These are phyloP conservation scores for Halcyon malimbica DNA, from an alignment of 2,113 vertebrate species.

Conservation along the genomic window DNA sequence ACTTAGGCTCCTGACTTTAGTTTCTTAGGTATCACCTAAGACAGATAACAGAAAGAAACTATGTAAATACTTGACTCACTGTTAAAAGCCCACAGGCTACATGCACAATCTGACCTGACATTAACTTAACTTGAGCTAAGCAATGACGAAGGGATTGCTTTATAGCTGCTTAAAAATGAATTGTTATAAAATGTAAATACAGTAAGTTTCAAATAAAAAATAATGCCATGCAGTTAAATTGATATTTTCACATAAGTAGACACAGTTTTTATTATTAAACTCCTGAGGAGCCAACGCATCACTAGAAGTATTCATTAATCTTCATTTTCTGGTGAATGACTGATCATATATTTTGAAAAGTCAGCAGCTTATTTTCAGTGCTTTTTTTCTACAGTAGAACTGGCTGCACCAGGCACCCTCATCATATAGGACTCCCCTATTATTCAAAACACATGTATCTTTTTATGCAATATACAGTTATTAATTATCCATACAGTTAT, in stretches of 20 bases:
- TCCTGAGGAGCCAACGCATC: background rate
- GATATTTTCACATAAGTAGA: background rate
- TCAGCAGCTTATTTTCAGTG: background rate
- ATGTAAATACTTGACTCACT: fast-evolving
- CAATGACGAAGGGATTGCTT: background rate
- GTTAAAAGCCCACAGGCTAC: background rate
- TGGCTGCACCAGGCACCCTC: background rate
- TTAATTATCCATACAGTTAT: background rate
- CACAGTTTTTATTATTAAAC: background rate
- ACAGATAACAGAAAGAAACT: background rate
- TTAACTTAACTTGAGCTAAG: background rate
- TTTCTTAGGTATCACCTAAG: background rate
- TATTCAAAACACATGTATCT: background rate
- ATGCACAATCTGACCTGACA: background rate
- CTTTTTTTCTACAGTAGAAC: background rate
- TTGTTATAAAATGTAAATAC: background rate
- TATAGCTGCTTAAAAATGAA: background rate
- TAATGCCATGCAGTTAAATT: background rate
- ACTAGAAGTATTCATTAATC: background rate
- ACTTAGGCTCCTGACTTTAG: background rate
- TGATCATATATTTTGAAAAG: background rate
- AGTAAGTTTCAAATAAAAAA: background rate
- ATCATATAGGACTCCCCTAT: fast-evolving
- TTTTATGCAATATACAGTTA: background rate
- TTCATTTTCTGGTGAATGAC: background rate